Evolutionary conservation across 2,113 vertebrate species (phyloP).

Genomic region (Tychaedon coryphoeus): DNA sequence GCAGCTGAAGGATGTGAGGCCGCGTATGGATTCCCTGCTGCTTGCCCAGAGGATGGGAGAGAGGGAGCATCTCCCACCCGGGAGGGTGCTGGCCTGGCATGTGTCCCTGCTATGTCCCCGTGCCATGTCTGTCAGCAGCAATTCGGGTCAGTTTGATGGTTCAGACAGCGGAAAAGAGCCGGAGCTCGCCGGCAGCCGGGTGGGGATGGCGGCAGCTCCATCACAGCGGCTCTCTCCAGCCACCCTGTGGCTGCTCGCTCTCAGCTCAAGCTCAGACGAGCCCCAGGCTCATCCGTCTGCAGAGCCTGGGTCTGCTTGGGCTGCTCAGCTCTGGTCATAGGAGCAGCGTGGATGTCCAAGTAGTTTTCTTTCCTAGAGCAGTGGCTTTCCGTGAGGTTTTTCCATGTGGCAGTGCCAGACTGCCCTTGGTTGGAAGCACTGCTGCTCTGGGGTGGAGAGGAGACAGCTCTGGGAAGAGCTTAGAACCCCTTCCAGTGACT

Average conservation of each 20-base stretch:
- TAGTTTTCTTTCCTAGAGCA: neutral
- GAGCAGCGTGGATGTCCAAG: neutral
- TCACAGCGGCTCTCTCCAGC: constrained; percentile 37
- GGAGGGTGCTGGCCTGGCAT: neutral
- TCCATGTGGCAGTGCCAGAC: neutral
- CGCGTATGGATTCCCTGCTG: neutral
- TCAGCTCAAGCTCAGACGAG: neutral
- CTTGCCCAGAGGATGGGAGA: neutral
- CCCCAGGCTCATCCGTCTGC: neutral
- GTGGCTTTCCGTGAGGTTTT: neutral
- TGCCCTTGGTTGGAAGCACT: neutral
- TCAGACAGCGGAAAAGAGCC: neutral
- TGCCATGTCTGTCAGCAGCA: neutral
- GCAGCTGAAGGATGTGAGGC: neutral
- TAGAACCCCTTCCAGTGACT: neutral
- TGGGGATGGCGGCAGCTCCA: neutral
- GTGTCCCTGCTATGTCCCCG: neutral
- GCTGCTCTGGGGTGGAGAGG: neutral
- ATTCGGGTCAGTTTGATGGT: neutral
- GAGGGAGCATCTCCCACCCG: neutral
- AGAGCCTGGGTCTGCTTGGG: neutral
- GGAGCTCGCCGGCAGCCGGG: neutral
- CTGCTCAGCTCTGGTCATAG: neutral
- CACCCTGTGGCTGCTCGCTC: constrained; percentile 53
- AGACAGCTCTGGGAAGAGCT: neutral